These are phyloP conservation scores for Neodontobutis hainanensis DNA, from an alignment of 2,113 vertebrate genomes.

Conservation along the genomic window DNA sequence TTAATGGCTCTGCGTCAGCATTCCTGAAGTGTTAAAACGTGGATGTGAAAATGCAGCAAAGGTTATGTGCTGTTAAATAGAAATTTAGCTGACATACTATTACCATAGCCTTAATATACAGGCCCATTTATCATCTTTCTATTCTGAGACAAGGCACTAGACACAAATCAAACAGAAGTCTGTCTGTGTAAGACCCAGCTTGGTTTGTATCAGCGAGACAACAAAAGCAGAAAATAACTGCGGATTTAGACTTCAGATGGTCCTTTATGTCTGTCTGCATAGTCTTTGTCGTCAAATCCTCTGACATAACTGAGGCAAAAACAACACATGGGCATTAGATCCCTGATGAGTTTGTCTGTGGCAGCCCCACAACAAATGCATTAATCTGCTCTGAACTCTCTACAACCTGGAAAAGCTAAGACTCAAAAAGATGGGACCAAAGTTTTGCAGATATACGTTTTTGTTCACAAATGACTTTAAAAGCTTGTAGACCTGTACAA, in stretches of 20 bases:
- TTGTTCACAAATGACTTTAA: constrained; percentile 18
- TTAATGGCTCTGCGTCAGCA: too few species aligned
- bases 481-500: constrained; percentile 1
- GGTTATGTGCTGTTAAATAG: too few species aligned
- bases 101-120: too few species aligned
- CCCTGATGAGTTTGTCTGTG: constrained; percentile 31
- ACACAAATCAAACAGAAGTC: constrained; percentile 22
- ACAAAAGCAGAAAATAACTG: constrained; percentile 42
- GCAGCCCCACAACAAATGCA: constrained; percentile 31
- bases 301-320: constrained; percentile 58
- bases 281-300: constrained; percentile 53
- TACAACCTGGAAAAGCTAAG: background rate
- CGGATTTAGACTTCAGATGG: constrained; percentile 54
- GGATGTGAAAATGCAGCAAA: too few species aligned
- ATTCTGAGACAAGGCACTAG: background rate
- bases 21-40: too few species aligned
- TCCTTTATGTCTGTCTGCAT: constrained; percentile 52
- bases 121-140: too few species aligned
- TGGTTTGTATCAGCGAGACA: constrained; percentile 8
- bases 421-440: background rate
- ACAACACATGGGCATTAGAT: constrained; percentile 49
- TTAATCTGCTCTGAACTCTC: constrained; percentile 29
- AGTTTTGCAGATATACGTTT: background rate
- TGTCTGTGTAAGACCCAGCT: constrained; percentile 20
- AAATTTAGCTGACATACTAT: background rate